A percentile compares a stretch with the other conserved stretches of the same genome.
phyloP scores from a whole-genome alignment of 2,113 vertebrate genomes.

The Glaucidium brasilianum region DNA sequence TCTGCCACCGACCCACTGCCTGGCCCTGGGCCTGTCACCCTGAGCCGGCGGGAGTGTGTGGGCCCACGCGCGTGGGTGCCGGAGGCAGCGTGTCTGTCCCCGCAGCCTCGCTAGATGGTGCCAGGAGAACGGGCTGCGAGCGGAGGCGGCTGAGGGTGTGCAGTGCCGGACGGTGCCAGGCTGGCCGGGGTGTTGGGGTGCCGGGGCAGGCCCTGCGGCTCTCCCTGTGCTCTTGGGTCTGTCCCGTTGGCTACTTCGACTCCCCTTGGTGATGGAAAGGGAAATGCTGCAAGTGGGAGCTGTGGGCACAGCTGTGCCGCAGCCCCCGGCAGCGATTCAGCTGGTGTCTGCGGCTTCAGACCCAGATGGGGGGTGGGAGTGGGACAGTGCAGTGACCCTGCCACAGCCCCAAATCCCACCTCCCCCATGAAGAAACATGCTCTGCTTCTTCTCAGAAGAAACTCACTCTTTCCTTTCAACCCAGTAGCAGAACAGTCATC shows the following conservation, averaged over 20 bases:
- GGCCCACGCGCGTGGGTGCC: neutral
- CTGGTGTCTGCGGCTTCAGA: accelerated
- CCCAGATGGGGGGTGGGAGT: too few relatives aligned
- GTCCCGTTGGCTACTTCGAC: neutral
- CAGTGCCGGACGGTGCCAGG: neutral
- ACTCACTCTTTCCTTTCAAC: neutral
- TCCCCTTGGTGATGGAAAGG: accelerated
- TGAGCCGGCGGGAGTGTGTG: accelerated
- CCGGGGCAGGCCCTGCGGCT: neutral
- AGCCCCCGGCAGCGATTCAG: neutral
- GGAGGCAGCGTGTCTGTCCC: neutral
- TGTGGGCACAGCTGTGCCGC: neutral
- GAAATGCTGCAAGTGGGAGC: neutral
- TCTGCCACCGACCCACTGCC: accelerated
- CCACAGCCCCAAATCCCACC: neutral
- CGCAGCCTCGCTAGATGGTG: constrained; percentile 57
- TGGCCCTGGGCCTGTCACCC: neutral
- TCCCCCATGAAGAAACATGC: neutral
- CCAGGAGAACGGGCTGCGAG: constrained; percentile 40
- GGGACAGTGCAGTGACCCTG: accelerated
- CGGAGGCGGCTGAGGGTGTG: neutral
- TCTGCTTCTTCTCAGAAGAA: neutral
- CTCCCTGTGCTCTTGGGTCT: neutral
- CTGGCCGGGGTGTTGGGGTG: neutral
- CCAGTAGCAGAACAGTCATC: neutral